Evolutionary conservation across 2,888 invertebrate genomes (phyloP), one percentile per base, ranked within the genome.

Genomic region (Dioctria linearis): DNA sequence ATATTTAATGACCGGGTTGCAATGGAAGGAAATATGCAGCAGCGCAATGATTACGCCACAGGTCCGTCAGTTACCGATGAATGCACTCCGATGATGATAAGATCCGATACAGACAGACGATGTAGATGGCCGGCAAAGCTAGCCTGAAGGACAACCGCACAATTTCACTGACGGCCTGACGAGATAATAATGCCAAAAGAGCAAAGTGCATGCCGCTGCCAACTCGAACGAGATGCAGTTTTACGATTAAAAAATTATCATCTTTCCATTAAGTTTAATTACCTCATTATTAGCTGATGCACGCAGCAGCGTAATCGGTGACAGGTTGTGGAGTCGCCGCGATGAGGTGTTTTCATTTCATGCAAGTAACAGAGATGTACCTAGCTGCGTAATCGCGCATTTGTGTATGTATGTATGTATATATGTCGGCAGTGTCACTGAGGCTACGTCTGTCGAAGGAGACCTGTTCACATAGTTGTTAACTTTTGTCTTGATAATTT

Each of bases 181-280:
- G 51, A 71, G 71, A 71, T 71, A 66, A 66, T 66, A 71, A 71
- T 71, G 71, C 51, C 54, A 71, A 71, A 71, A 54, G 71, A 71
- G 71, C 67, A 67, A 46, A 67, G 67, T 67, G 67, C 67, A 40
- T 39, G 42, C 66, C 40, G 13, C 5, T 5, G 13, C 43, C 63
- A 9, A n/a, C 66, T 46, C 67, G 46, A 67, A 43, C 25, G 67
- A 46, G 43, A 8, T 46, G 67, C 67, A n/a, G 46, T 71, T 71
- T 71, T 2, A 25, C 71, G 71, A 71, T 71, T 71, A 71, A 71
- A 71, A 71, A 71, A 71, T 71, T 71, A 71, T 71, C 71, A 71
- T 71, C 71, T 49, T 71, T 71, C 71, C 71, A 71, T 71, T 71
- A 71, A 71, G 51, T 71, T 71, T 71, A 71, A 71, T 71, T 71